Evolutionary conservation across 1,140 invertebrate species (phyloP), one percentile per base, ranked within the genome.

Genomic region (Ganaspis sp.): DNA sequence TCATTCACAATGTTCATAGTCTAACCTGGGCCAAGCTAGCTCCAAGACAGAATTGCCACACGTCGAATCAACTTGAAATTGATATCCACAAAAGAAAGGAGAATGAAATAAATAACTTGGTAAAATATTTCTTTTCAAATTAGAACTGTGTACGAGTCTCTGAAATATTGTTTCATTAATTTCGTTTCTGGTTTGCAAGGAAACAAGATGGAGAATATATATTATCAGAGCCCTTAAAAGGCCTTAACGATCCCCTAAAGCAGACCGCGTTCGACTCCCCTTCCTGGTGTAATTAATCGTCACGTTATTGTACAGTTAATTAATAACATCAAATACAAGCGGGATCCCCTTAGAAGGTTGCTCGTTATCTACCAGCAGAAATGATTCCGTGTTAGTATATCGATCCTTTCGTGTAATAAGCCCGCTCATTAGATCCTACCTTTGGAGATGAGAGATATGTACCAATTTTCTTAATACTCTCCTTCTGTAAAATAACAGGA

Each of bases 271-370:
- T 34, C 21, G 23, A 64, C 23, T 34, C 58, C 58, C 58, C 58
- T 26, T 54, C 53, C 15, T 29, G 23, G 11, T 64, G 26, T 64
- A 64, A 64, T 64, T 64, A 64, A 64, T 64, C 58, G 58, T 64
- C 58, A 64, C 58, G 58, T 64, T 64, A 64, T 64, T 64, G 58
- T 64, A 64, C 23, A 64, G 58, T 64, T 64, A 64, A 64, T 64
- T 64, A 64, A 64, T 64, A 64, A 34, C 58, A 64, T 64, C 58
- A 64, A 64, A 64, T 64, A 64, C 58, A 64, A 64, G 58, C 58
- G 23, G 29, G 23, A 29, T 64, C 58, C 58, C 58, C 23, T 64
- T 23, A 12, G 19, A 54, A 29, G 58, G 26, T 64, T 29, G 23
- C 58, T 64, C 26, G 23, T 64, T 64, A 64, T 64, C 58, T 64